phyloP scores from a whole-genome alignment of 1,140 invertebrate genomes.

The Brachionus rubens region DNA sequence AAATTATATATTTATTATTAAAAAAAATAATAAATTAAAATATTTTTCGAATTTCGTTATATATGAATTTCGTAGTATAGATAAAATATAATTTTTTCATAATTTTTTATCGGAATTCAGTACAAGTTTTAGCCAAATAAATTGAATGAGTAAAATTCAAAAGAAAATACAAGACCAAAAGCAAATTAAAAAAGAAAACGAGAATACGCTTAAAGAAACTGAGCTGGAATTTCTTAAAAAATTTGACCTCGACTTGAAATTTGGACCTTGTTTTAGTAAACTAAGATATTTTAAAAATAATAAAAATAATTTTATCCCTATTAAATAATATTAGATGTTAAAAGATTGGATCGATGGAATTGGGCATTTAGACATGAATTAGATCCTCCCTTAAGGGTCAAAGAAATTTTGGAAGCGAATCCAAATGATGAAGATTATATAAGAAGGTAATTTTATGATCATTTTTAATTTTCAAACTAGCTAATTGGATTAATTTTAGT shows the following conservation, averaged over 20 bases:
- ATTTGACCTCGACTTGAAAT: conserved; percentile 5
- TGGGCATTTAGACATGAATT: conserved; percentile 12
- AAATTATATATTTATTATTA: too few species aligned
- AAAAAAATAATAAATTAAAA: too few species aligned
- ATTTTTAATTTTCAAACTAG: too few species aligned
- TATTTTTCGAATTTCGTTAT: too few species aligned
- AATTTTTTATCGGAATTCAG: too few species aligned
- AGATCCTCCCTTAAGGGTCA: not conserved
- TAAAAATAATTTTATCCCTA: not conserved
- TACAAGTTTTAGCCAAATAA: too few species aligned
- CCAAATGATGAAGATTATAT: not conserved
- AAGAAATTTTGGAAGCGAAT: conserved; percentile 3
- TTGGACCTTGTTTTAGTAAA: not conserved
- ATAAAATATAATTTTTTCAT: too few species aligned
- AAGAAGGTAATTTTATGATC: not conserved
- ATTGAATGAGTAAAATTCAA: too few species aligned
- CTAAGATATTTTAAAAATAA: not conserved
- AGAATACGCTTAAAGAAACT: not conserved
- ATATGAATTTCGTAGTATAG: too few species aligned
- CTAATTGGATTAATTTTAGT: too few species aligned
- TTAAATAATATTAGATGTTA: not conserved
- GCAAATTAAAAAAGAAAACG: too few species aligned
- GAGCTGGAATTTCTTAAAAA: not conserved
- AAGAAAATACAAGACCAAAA: too few species aligned
- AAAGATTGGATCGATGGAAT: conserved; percentile 25